Evolutionary conservation across 1,140 invertebrate genomes (phyloP), one percentile per base, ranked within the genome.

Genomic region (Diachasma alloeum): DNA sequence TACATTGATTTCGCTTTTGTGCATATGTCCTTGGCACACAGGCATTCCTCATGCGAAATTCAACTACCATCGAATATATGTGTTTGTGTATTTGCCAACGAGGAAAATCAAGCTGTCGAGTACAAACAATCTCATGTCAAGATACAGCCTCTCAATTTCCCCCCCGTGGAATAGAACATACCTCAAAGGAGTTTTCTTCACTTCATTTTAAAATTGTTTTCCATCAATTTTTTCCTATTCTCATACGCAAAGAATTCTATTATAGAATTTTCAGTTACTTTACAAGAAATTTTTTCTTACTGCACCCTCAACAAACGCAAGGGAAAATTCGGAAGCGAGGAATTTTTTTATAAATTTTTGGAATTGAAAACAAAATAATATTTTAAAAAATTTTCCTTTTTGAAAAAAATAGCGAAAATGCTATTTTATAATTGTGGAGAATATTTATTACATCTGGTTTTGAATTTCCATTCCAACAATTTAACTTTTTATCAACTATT

Each of bases 81-180:
- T 73, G 59, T 74, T 26, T 63, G 59, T 63, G 59, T 63, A 63
- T 63, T 63, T 63, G 59, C 56, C 72, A 56, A 56, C 63, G 71
- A 73, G 42, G 71, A 73, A 77, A 77, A 77, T 77, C 72, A 73
- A 77, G 66, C 76, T 77, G 76, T 77, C 76, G 72, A 42, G 59
- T 39, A 74, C 76, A 77, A 77, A 77, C 72, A 77, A 77, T 69
- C 71, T 72, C 72, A 53, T 26, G 37, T 46, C 59, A 39, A 70
- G 42, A 39, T 26, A 63, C 59, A 26, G 59, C 15, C 48, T 63
- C 59, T 74, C 72, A 37, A 67, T 66, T 74, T 67, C 72, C 72
- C 39, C 72, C 39, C 46, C 17, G 63, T 37, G 36, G 59, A 74
- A 63, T 44, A 39, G 56, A 74, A 67, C 37, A 74, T 74, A 63